Evolutionary conservation across 1,140 invertebrate genomes (phyloP).

Genomic region (Metaphire vulgaris): DNA sequence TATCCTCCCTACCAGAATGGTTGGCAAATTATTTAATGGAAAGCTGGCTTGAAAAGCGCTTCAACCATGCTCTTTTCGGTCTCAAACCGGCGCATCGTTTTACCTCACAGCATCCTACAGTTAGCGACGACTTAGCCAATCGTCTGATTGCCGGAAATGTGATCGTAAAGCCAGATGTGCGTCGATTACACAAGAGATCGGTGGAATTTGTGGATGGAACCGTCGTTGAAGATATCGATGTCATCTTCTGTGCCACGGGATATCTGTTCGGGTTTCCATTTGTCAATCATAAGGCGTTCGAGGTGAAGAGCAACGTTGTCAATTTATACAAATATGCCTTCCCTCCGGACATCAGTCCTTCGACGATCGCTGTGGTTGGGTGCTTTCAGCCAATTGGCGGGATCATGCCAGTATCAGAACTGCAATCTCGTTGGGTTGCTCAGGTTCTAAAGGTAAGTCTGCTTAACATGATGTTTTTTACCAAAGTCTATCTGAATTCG

Average conservation of each 20-base stretch:
- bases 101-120: constrained; percentile 55
- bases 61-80: constrained; percentile 54
- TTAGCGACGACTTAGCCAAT: constrained; percentile 58
- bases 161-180: constrained; percentile 47
- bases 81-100: constrained; percentile 53
- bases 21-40: constrained; percentile 7
- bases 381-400: background rate
- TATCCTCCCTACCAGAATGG: constrained; percentile 3
- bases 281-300: constrained; percentile 37
- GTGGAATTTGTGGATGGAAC: constrained; percentile 50
- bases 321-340: background rate
- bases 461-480: background rate
- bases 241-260: constrained; percentile 43
- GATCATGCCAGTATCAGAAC: background rate
- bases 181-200: constrained; percentile 42
- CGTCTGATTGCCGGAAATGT: constrained; percentile 53
- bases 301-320: constrained; percentile 40
- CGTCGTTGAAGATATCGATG: constrained; percentile 39
- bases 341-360: background rate
- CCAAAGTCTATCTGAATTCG: background rate
- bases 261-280: constrained; percentile 44
- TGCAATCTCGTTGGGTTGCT: background rate
- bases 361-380: background rate
- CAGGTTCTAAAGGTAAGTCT: background rate
- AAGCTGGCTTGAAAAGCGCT: constrained; percentile 36